Evolutionary conservation across 2,113 vertebrate genomes (phyloP).

Genomic region (Xenopus borealis): DNA sequence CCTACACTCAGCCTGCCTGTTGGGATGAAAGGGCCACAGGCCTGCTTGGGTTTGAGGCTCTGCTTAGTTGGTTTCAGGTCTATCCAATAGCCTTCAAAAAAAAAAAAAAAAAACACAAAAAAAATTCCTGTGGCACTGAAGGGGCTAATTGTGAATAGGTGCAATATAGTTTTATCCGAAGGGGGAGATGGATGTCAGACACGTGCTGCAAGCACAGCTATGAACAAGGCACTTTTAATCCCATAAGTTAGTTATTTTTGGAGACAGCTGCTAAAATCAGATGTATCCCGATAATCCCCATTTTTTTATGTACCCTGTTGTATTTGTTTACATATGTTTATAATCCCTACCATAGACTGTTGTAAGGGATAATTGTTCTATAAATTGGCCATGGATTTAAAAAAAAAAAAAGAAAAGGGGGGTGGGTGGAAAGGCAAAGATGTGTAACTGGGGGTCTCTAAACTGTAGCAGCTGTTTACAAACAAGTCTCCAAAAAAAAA

Average conservation of each 20-base stretch:
- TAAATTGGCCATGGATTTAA: slow-evolving; percentile 1
- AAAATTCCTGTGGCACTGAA: slow-evolving; percentile 27
- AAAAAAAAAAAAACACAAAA: too few relatives aligned
- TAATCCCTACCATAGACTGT: slow-evolving; percentile 8
- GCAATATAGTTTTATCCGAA: slow-evolving; percentile 19
- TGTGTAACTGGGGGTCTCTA: neutral
- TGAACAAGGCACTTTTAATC: slow-evolving; percentile 30
- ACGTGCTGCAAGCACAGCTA: slow-evolving; percentile 1
- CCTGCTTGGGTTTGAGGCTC: slow-evolving; percentile 15
- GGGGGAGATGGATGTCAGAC: slow-evolving; percentile 20
- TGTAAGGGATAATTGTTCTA: slow-evolving; percentile 21
- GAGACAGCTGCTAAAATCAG: slow-evolving; percentile 22
- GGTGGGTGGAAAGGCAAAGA: neutral
- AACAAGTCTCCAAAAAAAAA: neutral
- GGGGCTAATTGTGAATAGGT: slow-evolving; percentile 26
- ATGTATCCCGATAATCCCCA: slow-evolving; percentile 3
- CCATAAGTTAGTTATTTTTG: neutral
- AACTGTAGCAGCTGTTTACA: neutral
- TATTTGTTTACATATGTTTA: slow-evolving; percentile 38
- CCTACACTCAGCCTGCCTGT: neutral
- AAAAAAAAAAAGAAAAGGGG: neutral
- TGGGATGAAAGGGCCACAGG: slow-evolving; percentile 26
- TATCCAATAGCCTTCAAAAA: slow-evolving; percentile 22
- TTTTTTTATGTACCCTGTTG: slow-evolving; percentile 1
- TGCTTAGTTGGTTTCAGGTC: slow-evolving; percentile 41